Evolutionary conservation across 2,888 invertebrate species (phyloP).

Genomic region (Pyrrhosoma nymphula): DNA sequence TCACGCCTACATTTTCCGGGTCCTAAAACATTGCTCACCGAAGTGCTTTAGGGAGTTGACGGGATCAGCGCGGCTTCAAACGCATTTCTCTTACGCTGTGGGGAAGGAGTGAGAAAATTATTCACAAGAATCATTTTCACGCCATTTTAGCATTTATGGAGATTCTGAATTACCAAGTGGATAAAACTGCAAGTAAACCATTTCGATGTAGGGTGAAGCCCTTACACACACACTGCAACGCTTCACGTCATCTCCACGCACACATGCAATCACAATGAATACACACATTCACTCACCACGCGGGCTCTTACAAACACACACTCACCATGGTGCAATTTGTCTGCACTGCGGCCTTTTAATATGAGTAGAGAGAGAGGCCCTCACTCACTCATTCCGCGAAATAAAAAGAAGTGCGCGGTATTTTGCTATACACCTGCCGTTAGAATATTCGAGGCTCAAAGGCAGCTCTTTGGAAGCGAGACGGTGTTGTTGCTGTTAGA

Average conservation of each 20-base stretch:
- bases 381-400: not conserved
- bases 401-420: not conserved
- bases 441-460: not conserved
- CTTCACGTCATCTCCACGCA: not conserved
- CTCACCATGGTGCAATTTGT: constrained; percentile 5
- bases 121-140: not conserved
- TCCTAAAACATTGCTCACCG: not conserved
- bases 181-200: not conserved
- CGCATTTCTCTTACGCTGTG: not conserved
- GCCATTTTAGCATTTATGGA: not conserved
- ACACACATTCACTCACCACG: not conserved
- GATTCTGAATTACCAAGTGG: not conserved
- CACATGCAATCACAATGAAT: not conserved
- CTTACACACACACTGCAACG: not conserved
- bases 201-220: not conserved
- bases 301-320: not conserved
- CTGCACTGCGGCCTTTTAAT: constrained; percentile 18
- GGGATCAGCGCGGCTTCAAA: not conserved
- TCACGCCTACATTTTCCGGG: not conserved
- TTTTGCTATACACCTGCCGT: not conserved
- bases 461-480: not conserved
- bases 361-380: not conserved
- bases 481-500: not conserved
- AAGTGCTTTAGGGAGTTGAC: no score
- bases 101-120: not conserved